Evolutionary conservation across 1,140 invertebrate species (phyloP), one percentile per base, ranked within the genome.

Genomic region (Galleria mellonella): DNA sequence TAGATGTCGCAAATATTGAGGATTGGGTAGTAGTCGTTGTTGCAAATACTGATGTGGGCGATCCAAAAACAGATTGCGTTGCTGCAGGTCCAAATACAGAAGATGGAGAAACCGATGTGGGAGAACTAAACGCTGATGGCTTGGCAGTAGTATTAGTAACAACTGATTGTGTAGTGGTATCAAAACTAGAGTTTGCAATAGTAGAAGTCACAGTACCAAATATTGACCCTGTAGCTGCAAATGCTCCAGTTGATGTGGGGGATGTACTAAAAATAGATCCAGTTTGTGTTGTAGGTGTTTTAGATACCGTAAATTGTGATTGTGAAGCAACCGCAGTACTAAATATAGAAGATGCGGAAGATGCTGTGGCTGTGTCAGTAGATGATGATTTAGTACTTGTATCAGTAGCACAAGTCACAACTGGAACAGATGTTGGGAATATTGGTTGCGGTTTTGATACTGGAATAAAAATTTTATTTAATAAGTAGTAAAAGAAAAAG

Each of bases 291-390:
- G 17, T 23, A 23, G 17, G 17, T 23, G 60, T 50, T 9, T 38
- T 54, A 37, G 35, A 7, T 4, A 6, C 6, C 6, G 35, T 9
- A 17, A 37, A 37, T 29, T 41, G 49, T 12, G 52, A n/a, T 49
- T 53, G 53, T 6, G 68, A 61, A 9, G 57, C 51, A 0, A 55
- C 59, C 0, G 70, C 59, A 17, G 67, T 47, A 4, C 62, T 62
- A 31, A 79, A 79, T 50, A 76, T 55, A 38, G 64, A 68, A 0
- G 62, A 58, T 0, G 68, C 46, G 2, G 65, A 35, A 4, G 37
- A n/a, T n/a, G n/a, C 11, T 29, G 58, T 38, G 17, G 37, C 29
- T 32, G 27, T 23, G 23, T 31, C 37, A 15, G 47, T 27, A 32
- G 32, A 9, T 13, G 48, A 43, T 29, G 32, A 14, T 13, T 46